Evolutionary conservation across 2,113 vertebrate genomes (phyloP).

Genomic region (Myiozetetes cayanensis): DNA sequence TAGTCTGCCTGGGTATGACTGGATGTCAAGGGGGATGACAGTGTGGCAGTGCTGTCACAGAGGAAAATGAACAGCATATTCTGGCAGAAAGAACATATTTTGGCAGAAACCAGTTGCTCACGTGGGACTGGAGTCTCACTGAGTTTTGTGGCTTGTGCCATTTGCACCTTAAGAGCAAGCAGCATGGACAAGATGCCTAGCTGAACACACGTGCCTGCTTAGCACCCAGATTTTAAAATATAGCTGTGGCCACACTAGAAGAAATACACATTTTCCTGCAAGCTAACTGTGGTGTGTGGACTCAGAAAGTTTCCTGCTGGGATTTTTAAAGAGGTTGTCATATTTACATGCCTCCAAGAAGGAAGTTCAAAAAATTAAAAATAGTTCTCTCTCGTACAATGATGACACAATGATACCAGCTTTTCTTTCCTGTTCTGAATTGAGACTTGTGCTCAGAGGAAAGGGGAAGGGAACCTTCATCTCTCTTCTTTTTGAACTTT

Average conservation of each 20-base stretch:
- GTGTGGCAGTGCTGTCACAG: neutral
- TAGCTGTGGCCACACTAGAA: neutral
- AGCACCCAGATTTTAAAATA: neutral
- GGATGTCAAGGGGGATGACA: neutral
- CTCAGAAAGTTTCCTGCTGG: constrained; percentile 1
- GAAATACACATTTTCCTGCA: neutral
- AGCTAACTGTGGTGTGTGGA: neutral
- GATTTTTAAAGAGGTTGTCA: neutral
- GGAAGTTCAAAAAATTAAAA: constrained; percentile 14
- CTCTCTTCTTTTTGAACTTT: neutral
- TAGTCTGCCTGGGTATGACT: neutral
- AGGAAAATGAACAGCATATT: neutral
- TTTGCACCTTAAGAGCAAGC: neutral
- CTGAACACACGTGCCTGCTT: accelerated
- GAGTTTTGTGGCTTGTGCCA: neutral
- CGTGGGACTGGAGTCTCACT: neutral
- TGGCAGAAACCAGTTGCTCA: neutral
- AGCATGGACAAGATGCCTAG: neutral
- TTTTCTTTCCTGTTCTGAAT: neutral
- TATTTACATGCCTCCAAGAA: constrained; percentile 1
- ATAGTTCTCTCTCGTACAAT: neutral
- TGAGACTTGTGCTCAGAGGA: neutral
- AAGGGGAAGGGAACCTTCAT: neutral
- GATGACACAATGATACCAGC: neutral
- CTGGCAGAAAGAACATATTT: neutral